Evolutionary conservation across 2,797 vertebrate genomes (phyloP), one percentile per base, ranked within the genome.

Genomic region (Sebastiscus albofasciatus): DNA sequence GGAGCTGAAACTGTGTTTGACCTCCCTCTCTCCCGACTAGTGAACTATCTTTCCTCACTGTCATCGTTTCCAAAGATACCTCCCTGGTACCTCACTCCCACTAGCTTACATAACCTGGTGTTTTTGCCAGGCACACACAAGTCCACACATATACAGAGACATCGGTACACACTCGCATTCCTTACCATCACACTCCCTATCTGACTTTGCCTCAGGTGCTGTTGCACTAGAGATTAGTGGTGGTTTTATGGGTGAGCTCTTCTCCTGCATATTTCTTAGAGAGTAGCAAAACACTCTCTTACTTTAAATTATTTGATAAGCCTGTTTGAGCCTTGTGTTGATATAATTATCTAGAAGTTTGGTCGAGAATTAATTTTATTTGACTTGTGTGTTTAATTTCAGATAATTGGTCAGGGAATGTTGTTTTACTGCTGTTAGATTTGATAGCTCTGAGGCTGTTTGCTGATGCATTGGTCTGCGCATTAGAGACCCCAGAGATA

Each of bases 1-100:
- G 65, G 27, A 65, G 65, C 80, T 81, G 39, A 73, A 82, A 72
- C 60, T 76, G 71, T 18, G 56, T 52, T 64, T 80, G 72, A 87
- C 85, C 76, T 77, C 61, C 65, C 62, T 60, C 46, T 16, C 59
- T 59, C 54, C 68, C 4, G 59, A 54, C 69, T 72, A 27, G 34
- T 72, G 52, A 84, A 84, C 80, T 69, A 46, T 81, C 82, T 81
- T 72, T 84, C 59, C 34, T 72, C 4, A 3, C 83, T 87, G 72
- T 76, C 75, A 81, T 80, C 6, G 87, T 94, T 93, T 84, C 92
- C 89, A 91, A 90, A 84, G 92, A 92, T 87, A 91, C 91, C 67
- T 55, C 33, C 67, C 31, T 49, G 8, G 90, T 83, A 87, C 76
- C 85, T 88, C 87, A 83, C 84, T 85, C 86, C 86, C 86, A 89